Evolutionary conservation across 2,797 vertebrate genomes (phyloP).

Genomic region (Alectoris magna): DNA sequence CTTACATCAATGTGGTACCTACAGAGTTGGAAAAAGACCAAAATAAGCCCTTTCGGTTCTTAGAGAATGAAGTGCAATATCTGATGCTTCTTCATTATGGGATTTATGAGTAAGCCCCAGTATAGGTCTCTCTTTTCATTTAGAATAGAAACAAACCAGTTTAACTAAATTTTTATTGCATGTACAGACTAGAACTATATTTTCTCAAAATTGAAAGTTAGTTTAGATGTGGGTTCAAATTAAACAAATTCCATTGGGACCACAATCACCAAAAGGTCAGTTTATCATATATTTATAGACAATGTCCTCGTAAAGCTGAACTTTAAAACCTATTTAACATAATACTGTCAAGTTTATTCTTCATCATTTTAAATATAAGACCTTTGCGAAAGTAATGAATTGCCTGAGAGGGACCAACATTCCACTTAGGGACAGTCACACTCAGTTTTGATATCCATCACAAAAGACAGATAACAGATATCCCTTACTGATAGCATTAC

Average conservation of each 20-base stretch:
- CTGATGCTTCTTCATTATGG: neutral
- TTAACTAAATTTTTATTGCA: neutral
- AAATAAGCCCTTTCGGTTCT: neutral
- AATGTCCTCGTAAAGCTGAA: neutral
- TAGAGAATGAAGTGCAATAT: neutral
- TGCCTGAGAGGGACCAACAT: neutral
- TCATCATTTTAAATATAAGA: neutral
- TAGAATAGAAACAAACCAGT: neutral
- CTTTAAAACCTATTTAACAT: slow-evolving; percentile 13
- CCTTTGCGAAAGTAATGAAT: neutral
- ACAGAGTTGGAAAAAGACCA: neutral
- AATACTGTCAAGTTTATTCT: neutral
- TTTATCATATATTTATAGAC: neutral
- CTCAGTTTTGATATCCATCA: slow-evolving; percentile 3
- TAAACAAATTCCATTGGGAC: neutral
- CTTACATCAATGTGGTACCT: neutral
- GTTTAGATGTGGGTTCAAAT: neutral
- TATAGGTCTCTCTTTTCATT: neutral
- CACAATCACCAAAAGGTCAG: neutral
- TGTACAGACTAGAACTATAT: neutral
- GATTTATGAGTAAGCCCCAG: neutral
- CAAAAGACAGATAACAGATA: neutral
- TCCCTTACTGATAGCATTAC: neutral
- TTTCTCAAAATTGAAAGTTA: neutral
- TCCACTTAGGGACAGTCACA: neutral